Evolutionary conservation across 1,140 invertebrate genomes (phyloP).

Genomic region (Aphelinus certus): DNA sequence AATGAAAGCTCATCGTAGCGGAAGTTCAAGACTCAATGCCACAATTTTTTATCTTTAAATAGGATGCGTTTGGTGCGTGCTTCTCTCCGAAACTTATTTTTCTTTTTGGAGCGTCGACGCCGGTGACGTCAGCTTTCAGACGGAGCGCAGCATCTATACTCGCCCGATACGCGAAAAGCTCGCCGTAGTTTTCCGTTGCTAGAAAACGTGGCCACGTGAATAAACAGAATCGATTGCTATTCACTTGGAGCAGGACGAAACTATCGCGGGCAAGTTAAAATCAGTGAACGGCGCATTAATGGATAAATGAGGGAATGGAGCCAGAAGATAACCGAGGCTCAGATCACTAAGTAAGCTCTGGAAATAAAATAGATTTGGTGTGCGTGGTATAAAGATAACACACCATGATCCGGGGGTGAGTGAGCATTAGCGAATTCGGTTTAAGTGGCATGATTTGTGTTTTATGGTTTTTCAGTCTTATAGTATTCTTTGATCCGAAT

Average conservation of each 20-base stretch:
- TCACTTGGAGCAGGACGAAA: too few species aligned
- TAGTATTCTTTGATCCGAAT: too few species aligned
- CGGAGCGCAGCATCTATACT: background rate
- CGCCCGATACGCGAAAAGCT: background rate
- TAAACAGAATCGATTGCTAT: too few species aligned
- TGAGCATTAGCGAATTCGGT: too few species aligned
- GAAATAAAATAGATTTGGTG: background rate
- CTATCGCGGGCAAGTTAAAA: too few species aligned
- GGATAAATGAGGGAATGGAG: too few species aligned
- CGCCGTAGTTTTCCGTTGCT: conserved; percentile 3
- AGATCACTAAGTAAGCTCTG: conserved; percentile 15
- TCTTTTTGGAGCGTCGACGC: background rate
- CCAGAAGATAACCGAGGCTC: background rate
- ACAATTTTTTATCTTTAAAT: conserved; percentile 28
- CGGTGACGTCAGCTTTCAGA: background rate
- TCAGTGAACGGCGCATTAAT: too few species aligned
- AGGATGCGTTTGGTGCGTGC: background rate
- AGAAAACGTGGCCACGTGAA: too few species aligned
- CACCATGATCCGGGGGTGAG: too few species aligned
- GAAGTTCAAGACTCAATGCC: conserved; percentile 24
- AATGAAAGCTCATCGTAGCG: background rate
- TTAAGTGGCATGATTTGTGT: too few species aligned
- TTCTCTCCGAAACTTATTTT: background rate
- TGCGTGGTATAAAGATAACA: too few species aligned
- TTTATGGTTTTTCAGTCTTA: too few species aligned